Evolutionary conservation across 2,888 invertebrate species (phyloP), one percentile per base, ranked within the genome.

Genomic region (Cerceris rybyensis): DNA sequence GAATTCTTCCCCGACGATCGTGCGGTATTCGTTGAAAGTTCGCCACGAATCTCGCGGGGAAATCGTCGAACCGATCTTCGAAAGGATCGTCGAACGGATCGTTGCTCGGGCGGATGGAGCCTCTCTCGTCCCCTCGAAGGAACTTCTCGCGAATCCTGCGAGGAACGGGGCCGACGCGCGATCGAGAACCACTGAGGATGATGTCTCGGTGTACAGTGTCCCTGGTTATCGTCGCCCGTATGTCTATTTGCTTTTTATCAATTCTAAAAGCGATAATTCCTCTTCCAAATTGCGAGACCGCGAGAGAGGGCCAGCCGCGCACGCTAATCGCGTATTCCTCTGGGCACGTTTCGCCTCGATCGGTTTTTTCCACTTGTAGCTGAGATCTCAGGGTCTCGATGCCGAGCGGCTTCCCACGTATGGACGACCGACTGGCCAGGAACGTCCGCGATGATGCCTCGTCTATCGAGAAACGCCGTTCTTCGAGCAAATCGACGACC

Each of bases 181-280:
- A 67, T 72, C 57, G 76, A 80, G 63, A 67, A 14, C 42, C 70
- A 67, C 67, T 60, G 78, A 70, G 69, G 63, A 67, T 68, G 71
- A 77, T 85, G 78, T 80, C 72, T 76, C 77, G 66, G 70, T 60
- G 73, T 76, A 74, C 80, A 74, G 75, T 69, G 78, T 69, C 74
- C 61, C 77, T 75, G 74, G 80, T 86, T 84, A 86, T 87, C 86
- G 63, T 78, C 60, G 72, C 79, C 80, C 77, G 76, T 82, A 76
- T 72, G 82, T 79, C 82, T 83, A 83, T 85, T 86, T 87, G 80
- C 83, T 67, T 82, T 84, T 86, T 86, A 86, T 87, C 85, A 87
- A 83, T 82, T 72, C 72, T 72, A 78, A 46, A 68, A 72, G 75
- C 81, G 87, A 87, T 87, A 84, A 86, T 82, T 86, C 73, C 78